These are phyloP conservation scores for Tachuris rubrigastra DNA, from an alignment of 2,113 vertebrate species.

Conservation along the genomic window DNA sequence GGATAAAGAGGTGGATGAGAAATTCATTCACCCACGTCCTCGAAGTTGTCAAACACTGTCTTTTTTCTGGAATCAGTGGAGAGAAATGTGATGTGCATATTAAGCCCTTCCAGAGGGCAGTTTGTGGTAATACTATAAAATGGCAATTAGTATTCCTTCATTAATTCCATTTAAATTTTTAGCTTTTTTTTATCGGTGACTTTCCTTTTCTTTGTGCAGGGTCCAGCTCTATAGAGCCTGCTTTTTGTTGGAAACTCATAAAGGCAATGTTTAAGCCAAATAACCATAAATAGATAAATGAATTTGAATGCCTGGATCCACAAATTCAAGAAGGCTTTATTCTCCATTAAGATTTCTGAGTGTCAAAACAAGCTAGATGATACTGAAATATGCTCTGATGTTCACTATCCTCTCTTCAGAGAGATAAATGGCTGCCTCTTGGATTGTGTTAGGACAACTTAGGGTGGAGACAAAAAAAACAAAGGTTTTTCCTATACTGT, in stretches of 20 bases:
- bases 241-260: neutral
- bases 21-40: neutral
- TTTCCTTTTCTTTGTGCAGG: neutral
- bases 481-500: neutral
- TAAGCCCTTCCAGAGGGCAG: neutral
- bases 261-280: neutral
- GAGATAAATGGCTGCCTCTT: neutral
- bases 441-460: neutral
- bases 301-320: neutral
- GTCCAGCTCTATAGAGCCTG: neutral
- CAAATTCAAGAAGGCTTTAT: neutral
- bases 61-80: neutral
- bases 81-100: accelerated
- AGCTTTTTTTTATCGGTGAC: neutral
- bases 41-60: neutral
- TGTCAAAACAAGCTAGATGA: neutral
- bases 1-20: neutral
- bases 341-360: neutral
- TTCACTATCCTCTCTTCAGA: neutral
- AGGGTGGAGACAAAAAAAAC: neutral
- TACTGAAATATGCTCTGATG: neutral
- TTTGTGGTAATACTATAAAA: neutral
- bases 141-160: neutral
- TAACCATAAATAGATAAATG: neutral
- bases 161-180: neutral